Evolutionary conservation across 2,888 invertebrate genomes (phyloP), one percentile per base, ranked within the genome.

Genomic region (Cephalotes varians): DNA sequence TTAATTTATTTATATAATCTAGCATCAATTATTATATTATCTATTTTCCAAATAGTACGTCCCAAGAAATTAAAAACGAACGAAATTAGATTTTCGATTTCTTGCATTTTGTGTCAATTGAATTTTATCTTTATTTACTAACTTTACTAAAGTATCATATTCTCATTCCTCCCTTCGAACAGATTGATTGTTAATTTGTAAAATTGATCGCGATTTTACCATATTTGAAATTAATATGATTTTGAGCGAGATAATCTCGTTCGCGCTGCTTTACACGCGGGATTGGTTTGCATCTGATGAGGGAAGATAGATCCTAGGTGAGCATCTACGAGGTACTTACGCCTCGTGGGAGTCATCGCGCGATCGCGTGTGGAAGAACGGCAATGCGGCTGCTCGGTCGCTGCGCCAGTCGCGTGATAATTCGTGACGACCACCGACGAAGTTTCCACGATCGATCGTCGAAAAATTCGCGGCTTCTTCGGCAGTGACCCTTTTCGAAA

Each of bases 391-490:
- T 85, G 81, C 56, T 51, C 74, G 83, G 85, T 84, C 88, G 80
- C 72, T 64, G 44, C 71, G 81, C 67, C 83, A 84, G 88, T 88
- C 87, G 90, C 88, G 90, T 90, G 90, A 90, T 90, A 89, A 85
- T 88, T 88, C 84, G 77, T 84, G 79, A 82, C 85, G 86, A 84
- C 82, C 87, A 87, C 87, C 86, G 85, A 86, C 80, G 87, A 87
- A 87, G 90, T 90, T 90, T 91, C 88, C 89, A 85, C 86, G 87
- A 86, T 90, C 90, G 90, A 91, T 91, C 82, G 83, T 87, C 86
- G 88, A 85, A 85, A 90, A 91, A 91, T 88, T 81, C 62, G 56
- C 77, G 82, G 79, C 71, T 83, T 71, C 69, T 69, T 60, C 80
- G 77, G 83, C 82, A 82, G 84, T 81, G 86, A 86, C 82, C 87